Conservation (phyloP, 2,113 vertebrate genomes). For the Leptodactylus fuscus region DNA sequence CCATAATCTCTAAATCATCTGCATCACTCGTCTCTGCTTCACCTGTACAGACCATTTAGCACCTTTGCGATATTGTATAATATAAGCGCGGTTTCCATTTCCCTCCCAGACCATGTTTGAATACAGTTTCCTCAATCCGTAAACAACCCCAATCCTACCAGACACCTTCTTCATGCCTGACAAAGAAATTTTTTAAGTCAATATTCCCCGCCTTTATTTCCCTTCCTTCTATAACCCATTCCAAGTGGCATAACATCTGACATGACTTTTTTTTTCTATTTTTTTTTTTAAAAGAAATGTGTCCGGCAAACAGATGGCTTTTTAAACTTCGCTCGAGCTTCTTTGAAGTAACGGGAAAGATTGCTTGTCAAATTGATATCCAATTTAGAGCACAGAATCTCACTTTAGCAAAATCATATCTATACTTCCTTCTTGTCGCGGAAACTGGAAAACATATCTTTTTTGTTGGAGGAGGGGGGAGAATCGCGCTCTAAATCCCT, state of each 20-base stretch:
- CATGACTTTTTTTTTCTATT: slow-evolving; percentile 46
- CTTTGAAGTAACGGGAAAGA: slow-evolving; percentile 60
- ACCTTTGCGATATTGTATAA: background rate
- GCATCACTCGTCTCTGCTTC: too few species aligned
- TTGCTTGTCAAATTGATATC: slow-evolving; percentile 60
- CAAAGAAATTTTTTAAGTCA: slow-evolving; percentile 39
- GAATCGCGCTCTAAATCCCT: slow-evolving; percentile 32
- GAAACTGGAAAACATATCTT: slow-evolving; percentile 36
- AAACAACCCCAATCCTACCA: background rate
- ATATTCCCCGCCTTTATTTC: slow-evolving; percentile 30
- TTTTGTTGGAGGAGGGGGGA: background rate
- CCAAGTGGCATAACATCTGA: slow-evolving; percentile 48
- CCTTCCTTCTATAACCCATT: slow-evolving; percentile 35
- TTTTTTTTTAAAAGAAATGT: slow-evolving; percentile 37
- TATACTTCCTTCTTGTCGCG: slow-evolving; percentile 51
- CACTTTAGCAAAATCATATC: slow-evolving; percentile 58
- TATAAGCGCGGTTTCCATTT: background rate
- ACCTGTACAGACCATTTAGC: background rate
- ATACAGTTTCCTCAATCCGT: background rate
- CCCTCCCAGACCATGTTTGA: background rate
- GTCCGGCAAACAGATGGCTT: slow-evolving; percentile 56
- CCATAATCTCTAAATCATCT: too few species aligned
- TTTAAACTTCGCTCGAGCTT: slow-evolving; percentile 56
- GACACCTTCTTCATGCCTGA: slow-evolving; percentile 40
- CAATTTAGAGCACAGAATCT: slow-evolving; percentile 53